Evolutionary conservation across 2,113 vertebrate species (phyloP), one percentile per base, ranked within the genome.

Genomic region (Fulica atra): DNA sequence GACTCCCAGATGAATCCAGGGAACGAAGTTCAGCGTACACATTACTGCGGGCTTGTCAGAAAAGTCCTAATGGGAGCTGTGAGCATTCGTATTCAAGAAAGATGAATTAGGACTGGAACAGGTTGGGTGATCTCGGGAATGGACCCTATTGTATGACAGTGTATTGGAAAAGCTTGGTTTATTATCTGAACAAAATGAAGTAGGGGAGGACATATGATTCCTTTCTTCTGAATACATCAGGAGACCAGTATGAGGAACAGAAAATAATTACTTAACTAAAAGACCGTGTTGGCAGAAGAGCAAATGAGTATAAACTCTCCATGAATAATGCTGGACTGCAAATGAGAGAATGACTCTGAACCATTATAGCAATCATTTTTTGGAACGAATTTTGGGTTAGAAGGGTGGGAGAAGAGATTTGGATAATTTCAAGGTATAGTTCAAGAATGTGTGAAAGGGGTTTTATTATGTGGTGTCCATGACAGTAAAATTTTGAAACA

Each of bases 181-280:
- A 63, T 94, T 95, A 88, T 63, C 36, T 76, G 73, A 74, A 90
- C 65, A 73, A 86, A 92, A 91, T 84, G 36, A 86, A 81, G 56
- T 59, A 81, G 0, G 2, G 86, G 91, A 59, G 64, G 51, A 36
- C 51, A 38, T 81, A 54, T 33, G 86, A 81, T 90, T 88, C 42
- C 71, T 88, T 93, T 86, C 56, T 83, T 90, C 36, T 86, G 51
- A 92, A 86, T 90, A 42, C 46, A 84, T 94, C 64, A 90, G 61
- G 51, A 97, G 64, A 78, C 38, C 88, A 63, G 54, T 59, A 23
- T 68, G 69, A 90, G 60, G 86, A 92, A 78, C 46, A 84, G 76
- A 94, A 94, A 93, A 86, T 59, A 93, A 94, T 97, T 86, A 72
- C 85, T 95, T 94, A 42, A 29, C 64, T 94, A 38, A 91, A 95